Conservation (phyloP, 2,888 invertebrate genomes). For the Andrena chrysosceles region DNA sequence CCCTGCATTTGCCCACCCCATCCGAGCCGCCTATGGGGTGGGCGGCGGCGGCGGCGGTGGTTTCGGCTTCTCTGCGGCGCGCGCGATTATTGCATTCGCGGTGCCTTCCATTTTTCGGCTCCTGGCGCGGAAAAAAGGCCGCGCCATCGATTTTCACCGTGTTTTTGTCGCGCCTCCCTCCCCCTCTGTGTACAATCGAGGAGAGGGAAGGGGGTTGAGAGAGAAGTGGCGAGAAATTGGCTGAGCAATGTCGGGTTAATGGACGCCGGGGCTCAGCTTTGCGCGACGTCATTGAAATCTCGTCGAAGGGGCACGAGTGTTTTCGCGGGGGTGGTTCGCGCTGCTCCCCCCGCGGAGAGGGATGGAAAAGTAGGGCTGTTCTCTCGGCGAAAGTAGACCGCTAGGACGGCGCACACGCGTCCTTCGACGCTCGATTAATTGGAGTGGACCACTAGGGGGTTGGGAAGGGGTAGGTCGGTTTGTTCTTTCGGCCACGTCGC, state of each 20-base stretch:
- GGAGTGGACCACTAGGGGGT: constrained; percentile 48
- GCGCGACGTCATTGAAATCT: constrained; percentile 52
- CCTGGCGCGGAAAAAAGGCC: constrained; percentile 33
- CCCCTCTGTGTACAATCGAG: not conserved
- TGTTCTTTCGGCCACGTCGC: constrained; percentile 28
- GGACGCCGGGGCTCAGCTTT: constrained; percentile 25
- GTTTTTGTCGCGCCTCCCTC: not conserved
- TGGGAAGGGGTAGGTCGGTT: not conserved
- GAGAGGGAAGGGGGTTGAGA: not conserved
- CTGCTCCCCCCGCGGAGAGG: not conserved
- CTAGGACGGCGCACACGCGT: constrained; percentile 31
- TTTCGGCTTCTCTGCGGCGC: constrained; percentile 44
- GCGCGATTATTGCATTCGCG: constrained; percentile 63
- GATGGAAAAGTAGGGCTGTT: not conserved
- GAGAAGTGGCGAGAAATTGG: constrained; percentile 58
- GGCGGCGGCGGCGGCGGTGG: not conserved
- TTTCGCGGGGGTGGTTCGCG: not conserved
- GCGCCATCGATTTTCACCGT: constrained; percentile 13
- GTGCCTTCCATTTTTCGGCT: constrained; percentile 53
- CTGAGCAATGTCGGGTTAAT: constrained; percentile 57
- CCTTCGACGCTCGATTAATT: constrained; percentile 64
- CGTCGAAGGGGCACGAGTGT: constrained; percentile 13
- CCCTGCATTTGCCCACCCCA: constrained; percentile 23
- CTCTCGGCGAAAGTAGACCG: not conserved
- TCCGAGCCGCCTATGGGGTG: not conserved